phyloP scores from a whole-genome alignment of 2,888 invertebrate genomes.

The Craniophora ligustri region DNA sequence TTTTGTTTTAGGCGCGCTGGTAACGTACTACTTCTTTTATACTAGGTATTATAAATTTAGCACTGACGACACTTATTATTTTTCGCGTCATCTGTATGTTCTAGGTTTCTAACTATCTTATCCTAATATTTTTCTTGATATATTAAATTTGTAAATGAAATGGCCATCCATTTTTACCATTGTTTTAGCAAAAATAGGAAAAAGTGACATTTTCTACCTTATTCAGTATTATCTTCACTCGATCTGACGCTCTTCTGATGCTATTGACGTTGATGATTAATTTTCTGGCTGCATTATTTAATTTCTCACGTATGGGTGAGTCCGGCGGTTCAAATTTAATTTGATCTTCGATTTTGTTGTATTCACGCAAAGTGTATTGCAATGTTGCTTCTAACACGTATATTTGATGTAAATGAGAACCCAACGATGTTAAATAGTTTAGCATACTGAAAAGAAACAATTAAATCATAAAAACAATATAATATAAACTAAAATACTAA shows the following conservation, averaged over 20 bases:
- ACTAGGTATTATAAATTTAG: no score
- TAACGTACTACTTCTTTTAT: no score
- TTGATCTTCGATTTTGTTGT: conserved; percentile 68
- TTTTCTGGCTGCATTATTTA: conserved; percentile 65
- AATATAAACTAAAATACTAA: no score
- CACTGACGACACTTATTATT: no score
- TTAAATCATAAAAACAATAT: no score
- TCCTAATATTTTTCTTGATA: no score
- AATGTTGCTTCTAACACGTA: conserved; percentile 88
- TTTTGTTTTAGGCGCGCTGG: no score
- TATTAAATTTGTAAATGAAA: no score
- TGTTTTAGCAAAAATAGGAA: background rate
- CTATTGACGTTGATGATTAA: conserved; percentile 67
- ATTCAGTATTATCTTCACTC: conserved; percentile 66
- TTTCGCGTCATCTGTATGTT: no score
- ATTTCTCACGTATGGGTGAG: conserved; percentile 63
- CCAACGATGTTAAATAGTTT: conserved; percentile 85
- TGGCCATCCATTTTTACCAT: no score
- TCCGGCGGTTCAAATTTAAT: conserved; percentile 77
- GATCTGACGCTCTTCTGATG: conserved; percentile 69
- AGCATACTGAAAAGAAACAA: conserved; percentile 79
- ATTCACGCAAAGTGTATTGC: conserved; percentile 84
- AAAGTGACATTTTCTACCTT: conserved; percentile 65
- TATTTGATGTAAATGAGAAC: conserved; percentile 88
- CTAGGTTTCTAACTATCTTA: no score